Base-by-base conservation (phyloP, 1,140 invertebrate species). In the Drosophila trapezifrons region DNA sequence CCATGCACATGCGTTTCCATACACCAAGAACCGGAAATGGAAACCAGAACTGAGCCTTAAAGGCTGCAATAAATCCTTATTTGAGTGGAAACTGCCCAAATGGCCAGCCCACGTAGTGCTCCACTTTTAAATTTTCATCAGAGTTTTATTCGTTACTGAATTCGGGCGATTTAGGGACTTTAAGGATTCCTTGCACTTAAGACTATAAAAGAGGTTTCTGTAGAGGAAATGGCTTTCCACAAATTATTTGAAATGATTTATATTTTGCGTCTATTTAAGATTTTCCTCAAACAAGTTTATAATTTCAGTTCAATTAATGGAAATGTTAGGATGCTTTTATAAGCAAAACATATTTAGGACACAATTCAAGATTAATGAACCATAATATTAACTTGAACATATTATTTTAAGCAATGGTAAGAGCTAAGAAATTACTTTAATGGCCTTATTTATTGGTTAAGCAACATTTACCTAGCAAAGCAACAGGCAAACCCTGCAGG, bases 1-100 rank as follows among this genome's bases (percentile, higher is more conserved):
- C 55, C 25, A 45, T 43, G 65, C 58, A 77, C 73, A 76, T 78
- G 51, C 17, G 42, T 59, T 59, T 9, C 18, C 43, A 37, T 35
- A 51, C 17, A 15, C 27, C 49, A 18, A 5, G 4, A 37, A n/a
- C 51, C 51, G 51, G 51, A 54, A 54, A 54, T 54, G 51, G 51
- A 37, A 54, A 37, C 51, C 32, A 54, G 29, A 54, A 54, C 32
- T 37, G 32, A 54, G 51, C 51, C 51, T 54, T 52, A 35, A 54
- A 37, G 49, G 32, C 20, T 20, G 51, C 51, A 54, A 54, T 54
- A 54, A 54, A 54, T 54, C 51, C 32, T 54, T 54, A 54, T 54
- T 54, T 54, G 32, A 37, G 13, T n/a, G 51, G 51, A n/a, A 15
- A 54, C 12, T 37, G 32, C 32, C 51, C 32, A 54, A 54, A 35